Base-by-base conservation (phyloP, 2,113 vertebrate genomes). In the Jaculus jaculus region DNA sequence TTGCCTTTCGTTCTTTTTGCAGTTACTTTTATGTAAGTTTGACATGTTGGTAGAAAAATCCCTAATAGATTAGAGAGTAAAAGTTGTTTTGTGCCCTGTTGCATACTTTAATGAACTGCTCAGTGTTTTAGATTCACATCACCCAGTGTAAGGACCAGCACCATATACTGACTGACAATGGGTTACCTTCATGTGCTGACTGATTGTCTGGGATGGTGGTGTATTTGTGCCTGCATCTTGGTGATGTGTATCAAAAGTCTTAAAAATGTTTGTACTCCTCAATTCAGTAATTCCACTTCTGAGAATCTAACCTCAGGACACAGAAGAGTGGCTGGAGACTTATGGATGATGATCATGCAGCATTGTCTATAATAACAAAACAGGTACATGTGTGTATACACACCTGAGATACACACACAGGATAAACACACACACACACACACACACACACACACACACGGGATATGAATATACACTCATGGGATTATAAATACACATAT, bases 231-330 rank as follows among this genome's bases (percentile, higher is more conserved):
- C 32, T 0, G 58, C 54, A 71, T 84, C 12, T 37, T 87, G 75
- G 34, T 58, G 30, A 4, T 93, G 26, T 78, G 28, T 37, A 54
- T 89, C 30, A 65, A 92, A 28, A 86, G 72, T 92, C 47, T 90
- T 90, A 37, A 79, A 85, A 92, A 71, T 85, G 42, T 93, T 85
- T 92, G 2, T 88, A 80, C 10, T 84, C 13, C 66, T 63, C 92
- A 34, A 75, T 54, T 10, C 12, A 65, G 2, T 86, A 72, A 93
- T 87, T 86, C 16, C 23, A 61, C 69, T 92, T 90, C 23, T 86
- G 71, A 92, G 79, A 85, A 54, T 68, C 51, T 69, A 15, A 61
- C 12, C 60, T 54, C 15, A 91, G 74, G 58, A 81, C 2, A 77
- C 2, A 18, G 32, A 87, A 80, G 51, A 47, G 18, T 68, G 23